Percentiles rank a stretch among this genome's conserved stretches.
phyloP scores from a whole-genome alignment of 1,140 invertebrate species.

The Phthorimaea operculella region DNA sequence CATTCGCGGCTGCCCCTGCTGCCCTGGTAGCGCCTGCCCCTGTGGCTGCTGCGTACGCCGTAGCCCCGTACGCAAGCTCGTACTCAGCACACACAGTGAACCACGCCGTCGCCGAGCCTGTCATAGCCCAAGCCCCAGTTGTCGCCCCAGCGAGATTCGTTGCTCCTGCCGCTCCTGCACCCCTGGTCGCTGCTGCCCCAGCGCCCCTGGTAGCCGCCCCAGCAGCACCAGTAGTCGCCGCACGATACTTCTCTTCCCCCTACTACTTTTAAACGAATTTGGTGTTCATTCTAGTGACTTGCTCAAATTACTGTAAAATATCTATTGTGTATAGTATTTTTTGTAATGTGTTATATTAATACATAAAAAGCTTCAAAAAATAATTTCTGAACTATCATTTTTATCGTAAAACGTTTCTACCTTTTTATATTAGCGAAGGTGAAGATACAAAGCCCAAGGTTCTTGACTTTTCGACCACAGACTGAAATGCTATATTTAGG shows the following conservation, averaged over 20 bases:
- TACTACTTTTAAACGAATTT: conserved; percentile 52
- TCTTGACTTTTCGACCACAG: too few relatives aligned
- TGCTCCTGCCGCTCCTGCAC: conserved; percentile 27
- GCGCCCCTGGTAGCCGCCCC: conserved; percentile 28
- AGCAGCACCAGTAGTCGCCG: conserved; percentile 18
- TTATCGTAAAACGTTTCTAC: too few relatives aligned
- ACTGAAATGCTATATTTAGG: too few relatives aligned
- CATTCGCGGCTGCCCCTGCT: conserved; percentile 49
- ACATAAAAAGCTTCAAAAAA: neutral
- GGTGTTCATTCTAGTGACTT: conserved; percentile 59
- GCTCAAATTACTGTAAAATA: conserved; percentile 32
- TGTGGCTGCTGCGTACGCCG: conserved; percentile 61
- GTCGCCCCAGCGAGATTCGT: conserved; percentile 46
- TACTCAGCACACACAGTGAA: conserved; percentile 73
- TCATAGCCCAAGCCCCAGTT: conserved; percentile 54
- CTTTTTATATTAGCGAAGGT: too few relatives aligned
- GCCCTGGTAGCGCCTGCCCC: conserved; percentile 59
- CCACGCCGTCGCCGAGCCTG: conserved; percentile 70
- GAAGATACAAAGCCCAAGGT: too few relatives aligned
- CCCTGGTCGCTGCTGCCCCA: conserved; percentile 27
- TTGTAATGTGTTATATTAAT: conserved; percentile 10
- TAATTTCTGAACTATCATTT: neutral
- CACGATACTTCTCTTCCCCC: conserved; percentile 41
- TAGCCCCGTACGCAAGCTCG: conserved; percentile 71
- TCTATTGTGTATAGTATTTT: conserved; percentile 13